Base-by-base conservation (phyloP, 1,140 invertebrate species). In the Camponotus pennsylvanicus region DNA sequence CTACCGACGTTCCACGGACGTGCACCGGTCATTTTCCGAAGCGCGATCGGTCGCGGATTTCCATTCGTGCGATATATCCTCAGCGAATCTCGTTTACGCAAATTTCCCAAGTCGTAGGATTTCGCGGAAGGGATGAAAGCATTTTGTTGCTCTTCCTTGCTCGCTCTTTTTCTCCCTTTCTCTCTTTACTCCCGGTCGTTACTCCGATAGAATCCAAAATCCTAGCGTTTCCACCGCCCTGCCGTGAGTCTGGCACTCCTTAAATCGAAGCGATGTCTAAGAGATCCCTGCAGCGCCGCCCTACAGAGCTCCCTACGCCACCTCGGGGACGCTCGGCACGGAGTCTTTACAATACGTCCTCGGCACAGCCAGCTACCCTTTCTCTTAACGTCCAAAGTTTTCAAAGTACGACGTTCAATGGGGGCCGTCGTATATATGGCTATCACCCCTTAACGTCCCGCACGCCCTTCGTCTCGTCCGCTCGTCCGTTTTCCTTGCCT, bases 361-460 rank as follows among this genome's bases (percentile, higher is more conserved):
- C 90, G 89, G 92, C 93, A 82, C 52, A 93, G 92, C 89, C 82
- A 92, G 90, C 92, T 92, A 93, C 94, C 93, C 94, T 95, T 95
- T 94, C 93, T 93, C 93, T 94, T 94, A 95, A 93, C 92, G 93
- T 95, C 90, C 91, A 94, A 94, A 95, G 93, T 95, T 95, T 95
- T 94, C 93, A 95, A 95, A 95, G 93, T 95, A 93, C 92, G 92
- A 92, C 92, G 92, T 94, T 94, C 92, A 93, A 92, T 93, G 90
- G 93, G 88, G 87, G 82, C 89, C 90, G 90, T 92, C 90, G 88
- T 93, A 93, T 92, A 92, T 92, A 92, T 84, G 87, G 88, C 82
- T 85, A 88, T 82, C 84, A 42, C 66, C 75, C 85, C 64, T 76
- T 75, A 70, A 82, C 79, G 52, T 64, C 37, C 73, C 71, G 64